A percentile compares a stretch with the other conserved stretches of the same genome.
Evolutionary conservation across 2,888 invertebrate species (phyloP).

Genomic region (Rhagium mordax): DNA sequence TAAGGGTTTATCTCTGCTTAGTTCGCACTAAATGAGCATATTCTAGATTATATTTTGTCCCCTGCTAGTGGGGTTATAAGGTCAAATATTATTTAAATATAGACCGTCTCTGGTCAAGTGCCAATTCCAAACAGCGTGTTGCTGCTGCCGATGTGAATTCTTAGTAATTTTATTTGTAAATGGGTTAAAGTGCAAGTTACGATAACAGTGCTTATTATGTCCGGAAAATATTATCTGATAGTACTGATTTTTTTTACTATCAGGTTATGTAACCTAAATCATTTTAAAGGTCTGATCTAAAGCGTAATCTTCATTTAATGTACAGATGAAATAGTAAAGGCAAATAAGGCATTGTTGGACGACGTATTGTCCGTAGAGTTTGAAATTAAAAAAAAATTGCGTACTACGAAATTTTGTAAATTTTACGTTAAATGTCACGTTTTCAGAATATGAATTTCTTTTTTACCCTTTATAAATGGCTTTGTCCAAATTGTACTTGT

Average conservation of each 20-base stretch:
- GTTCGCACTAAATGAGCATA: not conserved
- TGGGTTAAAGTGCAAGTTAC: not conserved
- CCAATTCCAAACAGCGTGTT: not conserved
- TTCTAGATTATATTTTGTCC: constrained; percentile 11
- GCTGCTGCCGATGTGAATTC: not conserved
- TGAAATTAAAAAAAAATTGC: too few relatives aligned
- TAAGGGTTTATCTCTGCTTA: constrained; percentile 7
- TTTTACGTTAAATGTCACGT: too few relatives aligned
- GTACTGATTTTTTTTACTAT: not conserved
- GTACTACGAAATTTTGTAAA: too few relatives aligned
- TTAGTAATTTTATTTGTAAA: not conserved
- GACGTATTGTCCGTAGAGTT: too few relatives aligned
- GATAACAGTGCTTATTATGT: not conserved
- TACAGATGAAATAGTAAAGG: too few relatives aligned
- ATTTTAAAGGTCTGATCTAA: too few relatives aligned
- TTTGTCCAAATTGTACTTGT: too few relatives aligned
- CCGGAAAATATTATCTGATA: not conserved
- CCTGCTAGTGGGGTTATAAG: constrained; percentile 16
- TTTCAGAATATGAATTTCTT: too few relatives aligned
- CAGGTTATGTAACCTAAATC: too few relatives aligned
- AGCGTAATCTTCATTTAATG: too few relatives aligned
- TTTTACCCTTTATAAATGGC: too few relatives aligned
- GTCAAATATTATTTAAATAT: constrained; percentile 25
- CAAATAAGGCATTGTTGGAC: too few relatives aligned
- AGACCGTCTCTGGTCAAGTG: constrained; percentile 6